phyloP scores from a whole-genome alignment of 2,888 invertebrate species.

The Stramonita haemastoma region DNA sequence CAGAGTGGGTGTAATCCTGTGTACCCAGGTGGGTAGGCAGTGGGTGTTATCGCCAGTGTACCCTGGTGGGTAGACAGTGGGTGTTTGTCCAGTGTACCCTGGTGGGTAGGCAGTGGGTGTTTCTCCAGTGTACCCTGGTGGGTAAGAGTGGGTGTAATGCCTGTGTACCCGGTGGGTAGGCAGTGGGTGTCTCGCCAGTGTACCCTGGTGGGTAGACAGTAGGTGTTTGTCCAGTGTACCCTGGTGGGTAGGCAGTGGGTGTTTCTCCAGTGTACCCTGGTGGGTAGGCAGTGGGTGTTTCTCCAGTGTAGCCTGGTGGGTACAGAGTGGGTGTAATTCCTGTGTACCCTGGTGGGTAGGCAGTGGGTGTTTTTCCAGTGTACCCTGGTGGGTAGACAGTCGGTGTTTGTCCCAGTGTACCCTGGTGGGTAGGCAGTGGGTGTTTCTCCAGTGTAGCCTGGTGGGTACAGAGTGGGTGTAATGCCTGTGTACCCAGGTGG shows the following conservation, averaged over 20 bases:
- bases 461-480: slow-evolving; percentile 17
- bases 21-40: not conserved
- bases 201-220: slow-evolving; percentile 21
- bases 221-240: slow-evolving; percentile 14
- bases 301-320: slow-evolving; percentile 16
- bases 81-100: slow-evolving; percentile 83
- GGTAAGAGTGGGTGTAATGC: slow-evolving; percentile 38
- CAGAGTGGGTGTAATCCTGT: slow-evolving; percentile 23
- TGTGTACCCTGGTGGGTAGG: not conserved
- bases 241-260: slow-evolving; percentile 7
- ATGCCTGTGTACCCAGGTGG: slow-evolving; percentile 35
- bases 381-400: not conserved
- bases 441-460: slow-evolving; percentile 27
- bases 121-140: slow-evolving; percentile 58
- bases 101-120: slow-evolving; percentile 80
- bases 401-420: slow-evolving; percentile 43
- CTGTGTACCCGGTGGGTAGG: not conserved
- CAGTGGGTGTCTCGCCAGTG: slow-evolving; percentile 45
- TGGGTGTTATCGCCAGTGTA: slow-evolving; percentile 27
- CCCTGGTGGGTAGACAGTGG: not conserved
- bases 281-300: slow-evolving; percentile 27
- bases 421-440: slow-evolving; percentile 12
- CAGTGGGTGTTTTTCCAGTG: slow-evolving; percentile 3
- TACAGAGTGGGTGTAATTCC: not conserved
- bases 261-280: not conserved